These are phyloP conservation scores for Aptenodytes forsteri DNA, from an alignment of 2,113 vertebrate species.

Conservation along the genomic window DNA sequence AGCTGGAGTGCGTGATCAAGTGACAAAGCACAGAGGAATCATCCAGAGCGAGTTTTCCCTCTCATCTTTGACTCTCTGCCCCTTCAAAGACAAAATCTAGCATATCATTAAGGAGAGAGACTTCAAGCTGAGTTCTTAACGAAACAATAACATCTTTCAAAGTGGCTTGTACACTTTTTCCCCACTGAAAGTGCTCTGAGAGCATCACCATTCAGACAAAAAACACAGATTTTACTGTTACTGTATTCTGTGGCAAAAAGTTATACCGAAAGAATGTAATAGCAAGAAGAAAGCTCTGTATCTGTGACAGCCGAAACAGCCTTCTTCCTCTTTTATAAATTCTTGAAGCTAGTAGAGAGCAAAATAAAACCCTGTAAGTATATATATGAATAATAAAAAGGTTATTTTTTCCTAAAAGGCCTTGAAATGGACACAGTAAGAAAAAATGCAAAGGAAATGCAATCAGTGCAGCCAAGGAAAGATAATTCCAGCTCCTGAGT, in stretches of 20 bases:
- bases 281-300: neutral
- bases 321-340: neutral
- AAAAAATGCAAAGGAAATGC: neutral
- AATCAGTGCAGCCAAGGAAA: neutral
- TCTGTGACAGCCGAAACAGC: neutral
- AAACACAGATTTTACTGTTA: fast-evolving
- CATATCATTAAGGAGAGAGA: neutral
- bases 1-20: neutral
- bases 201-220: neutral
- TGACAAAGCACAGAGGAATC: neutral
- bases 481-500: neutral
- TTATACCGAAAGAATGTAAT: neutral
- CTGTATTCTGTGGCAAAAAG: neutral
- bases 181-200: neutral
- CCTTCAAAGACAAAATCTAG: neutral
- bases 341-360: neutral
- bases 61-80: neutral
- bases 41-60: neutral
- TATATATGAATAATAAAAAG: neutral
- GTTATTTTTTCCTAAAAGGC: neutral
- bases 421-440: neutral
- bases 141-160: neutral
- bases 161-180: neutral
- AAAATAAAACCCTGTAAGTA: neutral
- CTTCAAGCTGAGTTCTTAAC: neutral